Percentiles rank a stretch among this genome's conserved stretches.
Conservation (phyloP, 2,797 vertebrate species). For the Erithacus rubecula region DNA sequence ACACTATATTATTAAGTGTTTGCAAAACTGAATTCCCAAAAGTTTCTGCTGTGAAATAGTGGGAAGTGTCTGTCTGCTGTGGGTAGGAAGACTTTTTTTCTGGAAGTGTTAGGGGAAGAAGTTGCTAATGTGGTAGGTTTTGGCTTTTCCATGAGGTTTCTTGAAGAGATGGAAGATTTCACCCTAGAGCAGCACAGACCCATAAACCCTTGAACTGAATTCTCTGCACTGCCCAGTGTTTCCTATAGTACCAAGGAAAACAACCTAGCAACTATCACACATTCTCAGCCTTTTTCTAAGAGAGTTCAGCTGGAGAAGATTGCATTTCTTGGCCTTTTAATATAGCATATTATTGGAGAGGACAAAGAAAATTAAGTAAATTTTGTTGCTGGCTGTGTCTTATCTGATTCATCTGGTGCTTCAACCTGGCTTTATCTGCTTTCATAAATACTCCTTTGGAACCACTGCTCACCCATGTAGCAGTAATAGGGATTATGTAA, state of each 20-base stretch:
- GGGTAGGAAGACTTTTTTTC: constrained; percentile 36
- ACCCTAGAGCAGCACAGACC: not conserved
- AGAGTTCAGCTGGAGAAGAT: constrained; percentile 1
- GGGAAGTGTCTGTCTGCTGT: constrained; percentile 20
- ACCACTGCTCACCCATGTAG: not conserved
- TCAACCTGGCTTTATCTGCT: constrained; percentile 43
- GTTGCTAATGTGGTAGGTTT: not conserved
- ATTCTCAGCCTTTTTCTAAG: not conserved
- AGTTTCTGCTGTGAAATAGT: constrained; percentile 4
- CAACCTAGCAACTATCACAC: not conserved
- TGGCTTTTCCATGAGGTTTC: not conserved
- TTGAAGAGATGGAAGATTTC: not conserved
- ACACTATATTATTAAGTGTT: constrained; percentile 1
- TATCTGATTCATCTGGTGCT: constrained; percentile 28
- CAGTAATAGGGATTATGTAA: constrained; percentile 60
- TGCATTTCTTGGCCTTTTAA: constrained; percentile 11
- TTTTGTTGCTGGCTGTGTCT: constrained; percentile 43
- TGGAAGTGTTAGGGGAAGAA: not conserved
- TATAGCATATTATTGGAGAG: not conserved
- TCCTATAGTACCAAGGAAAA: not conserved
- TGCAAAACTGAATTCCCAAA: not conserved
- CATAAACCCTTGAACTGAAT: not conserved
- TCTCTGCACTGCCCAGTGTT: not conserved
- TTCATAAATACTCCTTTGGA: constrained; percentile 33
- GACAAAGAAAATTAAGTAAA: constrained; percentile 12